Base-by-base conservation (phyloP, 2,888 invertebrate genomes). In the Allacma fusca region DNA sequence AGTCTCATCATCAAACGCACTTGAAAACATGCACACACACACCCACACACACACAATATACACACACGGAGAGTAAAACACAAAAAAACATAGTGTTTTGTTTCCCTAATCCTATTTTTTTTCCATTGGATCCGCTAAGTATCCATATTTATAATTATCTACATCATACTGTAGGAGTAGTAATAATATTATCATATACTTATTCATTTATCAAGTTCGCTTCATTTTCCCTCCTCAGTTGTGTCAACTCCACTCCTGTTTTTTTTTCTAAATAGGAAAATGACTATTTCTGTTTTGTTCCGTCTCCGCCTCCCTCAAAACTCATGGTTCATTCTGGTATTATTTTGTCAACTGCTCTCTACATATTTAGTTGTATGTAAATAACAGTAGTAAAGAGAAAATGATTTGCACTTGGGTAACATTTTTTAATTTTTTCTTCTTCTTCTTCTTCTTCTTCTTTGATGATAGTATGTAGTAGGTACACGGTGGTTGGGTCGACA, bases 401-500 rank as follows among this genome's bases (percentile, higher is more conserved):
- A 40, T 65, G 74, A 74, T 74, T 74, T 74, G 74, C 74, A 74
- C 74, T 74, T 74, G 74, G 74, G 74, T 74, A 74, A 74, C 74
- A 74, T 74, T 71, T 13, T 50, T 62, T 24, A 62, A 19, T 59
- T 67, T 59, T 62, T 74, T n/a, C n/a, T n/a, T n/a, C n/a, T n/a
- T n/a, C n/a, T n/a, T n/a, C n/a, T n/a, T n/a, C n/a, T n/a, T n/a
- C n/a, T n/a, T n/a, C n/a, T n/a, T n/a, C n/a, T n/a, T n/a, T n/a
- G 73, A 73, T 73, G 64, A 64, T 73, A 62, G 40, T 59, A 71
- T 44, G 34, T 68, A 21, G 40, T 72, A 73, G 73, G 73, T 73
- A 73, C 73, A 62, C 73, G 73, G 62, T 62, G 73, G 73, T 72
- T 67, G 64, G n/a, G 65, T 28, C 29, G 12, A 28, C 65, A 65